phyloP scores from a whole-genome alignment of 1,140 invertebrate species.

The Lordiphosa stackelbergi region DNA sequence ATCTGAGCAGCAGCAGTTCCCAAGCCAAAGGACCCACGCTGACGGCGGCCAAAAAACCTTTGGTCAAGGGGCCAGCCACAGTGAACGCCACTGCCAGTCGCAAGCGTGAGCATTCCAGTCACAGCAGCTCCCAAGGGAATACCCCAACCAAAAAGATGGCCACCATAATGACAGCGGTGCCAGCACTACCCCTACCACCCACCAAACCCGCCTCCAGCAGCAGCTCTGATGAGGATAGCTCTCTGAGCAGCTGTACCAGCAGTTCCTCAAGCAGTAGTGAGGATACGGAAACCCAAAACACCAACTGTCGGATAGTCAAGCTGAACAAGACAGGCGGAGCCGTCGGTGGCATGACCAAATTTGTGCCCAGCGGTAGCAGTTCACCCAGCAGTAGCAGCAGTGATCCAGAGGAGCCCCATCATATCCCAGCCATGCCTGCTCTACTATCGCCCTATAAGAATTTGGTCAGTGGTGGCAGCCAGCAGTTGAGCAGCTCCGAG shows the following conservation, averaged over 20 bases:
- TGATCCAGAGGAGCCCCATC: slow-evolving; percentile 16
- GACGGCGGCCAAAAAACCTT: slow-evolving; percentile 66
- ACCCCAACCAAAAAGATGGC: slow-evolving; percentile 52
- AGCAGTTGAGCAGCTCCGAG: slow-evolving; percentile 49
- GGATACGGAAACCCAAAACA: slow-evolving; percentile 37
- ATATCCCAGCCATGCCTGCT: slow-evolving; percentile 13
- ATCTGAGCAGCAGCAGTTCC: slow-evolving; percentile 43
- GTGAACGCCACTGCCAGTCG: slow-evolving; percentile 23
- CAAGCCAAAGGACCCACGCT: slow-evolving; percentile 66
- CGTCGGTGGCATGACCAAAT: neutral
- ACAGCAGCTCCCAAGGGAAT: slow-evolving; percentile 62
- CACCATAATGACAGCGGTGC: slow-evolving; percentile 16
- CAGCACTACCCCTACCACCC: neutral
- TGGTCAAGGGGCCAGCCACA: slow-evolving; percentile 34
- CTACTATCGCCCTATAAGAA: slow-evolving; percentile 16
- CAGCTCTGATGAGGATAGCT: slow-evolving; percentile 51
- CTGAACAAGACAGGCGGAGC: slow-evolving; percentile 36
- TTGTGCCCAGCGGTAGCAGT: slow-evolving; percentile 21
- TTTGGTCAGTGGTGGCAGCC: slow-evolving; percentile 23
- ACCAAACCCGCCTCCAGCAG: slow-evolving; percentile 17
- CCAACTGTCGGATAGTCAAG: slow-evolving; percentile 18
- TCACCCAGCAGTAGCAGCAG: slow-evolving; percentile 23
- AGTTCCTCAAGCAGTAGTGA: slow-evolving; percentile 42
- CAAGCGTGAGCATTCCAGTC: slow-evolving; percentile 44
- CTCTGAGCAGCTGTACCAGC: slow-evolving; percentile 45